These are phyloP conservation scores for Epizoanthus ramosus DNA, from an alignment of 92 coral and sea anemone genomes.

Conservation along the genomic window DNA sequence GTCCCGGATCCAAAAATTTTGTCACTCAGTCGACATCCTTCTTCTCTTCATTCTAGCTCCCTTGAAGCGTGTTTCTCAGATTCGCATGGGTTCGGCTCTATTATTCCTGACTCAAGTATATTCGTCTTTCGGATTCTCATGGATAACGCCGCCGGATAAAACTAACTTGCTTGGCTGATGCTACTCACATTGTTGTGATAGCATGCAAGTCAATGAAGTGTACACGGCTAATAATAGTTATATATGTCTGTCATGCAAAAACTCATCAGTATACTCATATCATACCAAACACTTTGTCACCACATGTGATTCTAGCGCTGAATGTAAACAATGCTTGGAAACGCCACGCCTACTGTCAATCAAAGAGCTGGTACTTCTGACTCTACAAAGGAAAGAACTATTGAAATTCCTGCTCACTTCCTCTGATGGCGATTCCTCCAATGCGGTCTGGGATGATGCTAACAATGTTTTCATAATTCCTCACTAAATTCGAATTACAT, in stretches of 20 bases:
- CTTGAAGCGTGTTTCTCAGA: neutral
- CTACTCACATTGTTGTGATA: no score
- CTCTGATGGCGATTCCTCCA: neutral
- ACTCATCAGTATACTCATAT: neutral
- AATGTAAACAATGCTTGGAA: neutral
- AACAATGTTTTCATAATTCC: neutral
- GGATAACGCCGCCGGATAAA: no score
- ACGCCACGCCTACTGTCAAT: neutral
- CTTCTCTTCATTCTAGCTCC: neutral
- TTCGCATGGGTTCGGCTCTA: neutral
- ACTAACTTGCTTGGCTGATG: no score
- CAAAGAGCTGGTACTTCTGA: neutral
- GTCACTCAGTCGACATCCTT: neutral
- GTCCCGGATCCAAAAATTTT: neutral
- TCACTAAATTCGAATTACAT: neutral
- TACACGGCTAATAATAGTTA: no score
- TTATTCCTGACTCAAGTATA: neutral
- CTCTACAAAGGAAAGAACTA: neutral
- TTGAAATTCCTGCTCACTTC: neutral
- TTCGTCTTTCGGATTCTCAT: neutral
- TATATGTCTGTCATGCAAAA: no score
- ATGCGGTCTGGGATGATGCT: neutral
- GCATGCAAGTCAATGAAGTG: no score
- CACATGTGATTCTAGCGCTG: neutral
- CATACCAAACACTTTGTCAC: neutral